A percentile compares a stretch with the other conserved stretches of the same genome.
Conservation (phyloP, 2,113 vertebrate genomes). For the Fregata magnificens region DNA sequence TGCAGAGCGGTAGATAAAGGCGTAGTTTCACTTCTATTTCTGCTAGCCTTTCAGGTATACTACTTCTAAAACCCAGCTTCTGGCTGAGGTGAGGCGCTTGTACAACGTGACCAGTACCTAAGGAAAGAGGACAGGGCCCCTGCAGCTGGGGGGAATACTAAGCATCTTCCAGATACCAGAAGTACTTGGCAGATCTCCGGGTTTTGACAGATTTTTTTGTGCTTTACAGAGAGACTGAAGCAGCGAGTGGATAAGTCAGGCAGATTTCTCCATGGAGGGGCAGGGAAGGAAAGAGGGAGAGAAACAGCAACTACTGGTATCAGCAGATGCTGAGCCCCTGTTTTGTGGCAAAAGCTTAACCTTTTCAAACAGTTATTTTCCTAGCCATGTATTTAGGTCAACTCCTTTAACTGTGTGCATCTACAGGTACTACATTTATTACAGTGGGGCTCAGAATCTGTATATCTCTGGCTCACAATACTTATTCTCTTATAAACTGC, state of each 20-base stretch:
- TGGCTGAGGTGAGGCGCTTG: neutral
- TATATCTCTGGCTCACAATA: neutral
- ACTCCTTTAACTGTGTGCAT: neutral
- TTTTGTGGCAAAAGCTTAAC: neutral
- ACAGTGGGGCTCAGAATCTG: neutral
- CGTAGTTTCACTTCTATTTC: neutral
- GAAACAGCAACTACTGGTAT: neutral
- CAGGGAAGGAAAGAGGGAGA: neutral
- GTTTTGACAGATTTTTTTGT: neutral
- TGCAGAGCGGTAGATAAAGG: neutral
- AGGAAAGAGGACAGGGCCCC: neutral
- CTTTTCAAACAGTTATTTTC: neutral
- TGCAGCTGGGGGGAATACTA: neutral
- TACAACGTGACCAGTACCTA: rapidly evolving
- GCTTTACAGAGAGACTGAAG: neutral
- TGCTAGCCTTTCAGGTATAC: neutral
- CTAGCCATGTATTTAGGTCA: neutral
- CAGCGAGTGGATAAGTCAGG: neutral
- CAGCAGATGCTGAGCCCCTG: neutral
- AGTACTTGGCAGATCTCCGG: neutral
- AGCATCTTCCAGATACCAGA: neutral
- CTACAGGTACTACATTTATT: neutral
- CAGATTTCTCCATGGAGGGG: rapidly evolving
- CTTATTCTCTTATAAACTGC: neutral
- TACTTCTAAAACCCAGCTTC: neutral